Evolutionary conservation across 2,797 vertebrate species (phyloP).

Genomic region (Pachyuromys duprasi): DNA sequence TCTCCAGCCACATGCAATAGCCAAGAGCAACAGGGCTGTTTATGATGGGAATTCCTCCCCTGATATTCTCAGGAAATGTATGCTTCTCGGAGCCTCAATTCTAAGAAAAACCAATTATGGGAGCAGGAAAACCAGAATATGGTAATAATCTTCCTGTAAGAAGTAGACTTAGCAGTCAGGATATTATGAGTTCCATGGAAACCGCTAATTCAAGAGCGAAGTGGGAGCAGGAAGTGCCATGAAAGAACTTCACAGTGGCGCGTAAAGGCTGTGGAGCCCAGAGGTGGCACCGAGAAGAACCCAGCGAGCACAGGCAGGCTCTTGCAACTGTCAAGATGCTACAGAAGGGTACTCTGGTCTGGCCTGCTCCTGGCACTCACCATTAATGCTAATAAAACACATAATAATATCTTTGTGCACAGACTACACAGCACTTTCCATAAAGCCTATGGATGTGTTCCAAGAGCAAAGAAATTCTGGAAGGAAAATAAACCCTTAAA

Average conservation of each 20-base stretch:
- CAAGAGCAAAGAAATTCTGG: conserved; percentile 1
- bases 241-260: background rate
- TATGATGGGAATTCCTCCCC: background rate
- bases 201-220: background rate
- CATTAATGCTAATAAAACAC: background rate
- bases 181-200: background rate
- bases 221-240: background rate
- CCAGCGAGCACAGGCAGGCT: fast-evolving
- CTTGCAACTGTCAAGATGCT: too few species aligned
- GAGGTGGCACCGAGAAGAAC: fast-evolving
- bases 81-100: background rate
- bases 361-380: background rate
- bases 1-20: too few species aligned
- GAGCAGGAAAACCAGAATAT: background rate
- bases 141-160: background rate
- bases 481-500: conserved; percentile 41
- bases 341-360: background rate
- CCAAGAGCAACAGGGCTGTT: background rate
- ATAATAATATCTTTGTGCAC: background rate
- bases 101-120: background rate
- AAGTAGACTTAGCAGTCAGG: background rate
- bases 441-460: background rate
- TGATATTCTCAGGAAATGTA: background rate
- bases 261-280: background rate
- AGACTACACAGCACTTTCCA: background rate